These are phyloP conservation scores for Onychorhynchus coronatus DNA, from an alignment of 2,113 vertebrate genomes.

Conservation along the genomic window DNA sequence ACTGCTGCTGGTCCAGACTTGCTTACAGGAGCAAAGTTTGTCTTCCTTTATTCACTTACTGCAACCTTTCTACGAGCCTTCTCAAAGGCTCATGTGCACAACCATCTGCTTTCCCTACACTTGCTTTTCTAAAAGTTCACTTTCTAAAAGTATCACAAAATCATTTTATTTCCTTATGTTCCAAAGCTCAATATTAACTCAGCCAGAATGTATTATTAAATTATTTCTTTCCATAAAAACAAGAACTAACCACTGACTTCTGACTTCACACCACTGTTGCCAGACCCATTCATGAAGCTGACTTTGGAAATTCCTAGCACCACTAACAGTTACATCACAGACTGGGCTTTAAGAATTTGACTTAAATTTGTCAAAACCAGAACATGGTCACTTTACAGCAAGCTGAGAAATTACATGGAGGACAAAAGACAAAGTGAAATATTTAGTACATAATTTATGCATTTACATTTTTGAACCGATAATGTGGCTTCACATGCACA, in stretches of 20 bases:
- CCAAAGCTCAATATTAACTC: background rate
- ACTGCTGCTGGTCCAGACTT: background rate
- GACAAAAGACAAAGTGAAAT: background rate
- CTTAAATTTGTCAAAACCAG: background rate
- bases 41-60: background rate
- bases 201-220: background rate
- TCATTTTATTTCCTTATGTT: background rate
- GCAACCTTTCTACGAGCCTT: background rate
- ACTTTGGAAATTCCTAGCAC: background rate
- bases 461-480: background rate
- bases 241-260: background rate
- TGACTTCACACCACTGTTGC: background rate
- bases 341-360: background rate
- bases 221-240: background rate
- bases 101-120: background rate
- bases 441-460: background rate
- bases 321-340: rapidly evolving
- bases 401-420: background rate
- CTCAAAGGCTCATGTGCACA: background rate
- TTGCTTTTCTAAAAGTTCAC: background rate
- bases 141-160: background rate
- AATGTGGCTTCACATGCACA: background rate
- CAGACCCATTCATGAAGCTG: background rate
- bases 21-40: background rate
- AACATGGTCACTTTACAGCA: background rate